These are phyloP conservation scores for Nixonia krombeini DNA, from an alignment of 1,140 invertebrate species.

Conservation along the genomic window DNA sequence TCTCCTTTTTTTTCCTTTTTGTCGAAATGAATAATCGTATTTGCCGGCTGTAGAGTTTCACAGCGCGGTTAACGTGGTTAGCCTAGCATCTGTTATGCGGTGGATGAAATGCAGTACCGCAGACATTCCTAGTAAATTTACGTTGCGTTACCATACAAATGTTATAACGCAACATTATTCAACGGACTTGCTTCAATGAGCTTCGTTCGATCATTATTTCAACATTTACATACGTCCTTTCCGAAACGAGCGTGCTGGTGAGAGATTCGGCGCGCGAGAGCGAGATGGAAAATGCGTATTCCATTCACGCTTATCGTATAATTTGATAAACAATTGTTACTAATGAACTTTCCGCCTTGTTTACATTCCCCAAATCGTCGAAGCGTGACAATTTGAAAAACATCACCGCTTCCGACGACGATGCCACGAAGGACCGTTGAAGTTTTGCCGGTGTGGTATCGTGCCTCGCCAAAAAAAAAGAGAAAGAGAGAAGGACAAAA, in stretches of 20 bases:
- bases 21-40: slow-evolving; percentile 52
- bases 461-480: no score
- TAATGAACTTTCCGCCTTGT: slow-evolving; percentile 1
- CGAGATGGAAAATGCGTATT: no score
- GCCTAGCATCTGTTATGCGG: slow-evolving; percentile 52
- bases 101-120: slow-evolving; percentile 51
- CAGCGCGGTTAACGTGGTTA: slow-evolving; percentile 51
- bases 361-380: no score
- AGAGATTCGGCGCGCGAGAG: not conserved
- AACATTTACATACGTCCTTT: slow-evolving; percentile 39
- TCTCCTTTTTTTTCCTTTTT: slow-evolving; percentile 38
- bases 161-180: slow-evolving; percentile 51
- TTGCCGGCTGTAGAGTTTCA: slow-evolving; percentile 52
- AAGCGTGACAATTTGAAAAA: no score
- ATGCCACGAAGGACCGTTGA: no score
- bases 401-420: no score
- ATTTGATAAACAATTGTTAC: not conserved
- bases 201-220: slow-evolving; percentile 48
- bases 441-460: no score
- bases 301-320: not conserved
- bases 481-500: no score
- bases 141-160: slow-evolving; percentile 50
- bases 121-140: slow-evolving; percentile 53
- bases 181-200: slow-evolving; percentile 48
- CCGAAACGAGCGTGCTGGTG: slow-evolving; percentile 11